Evolutionary conservation across 2,797 vertebrate genomes (phyloP).

Genomic region (Garrulus glandarius): DNA sequence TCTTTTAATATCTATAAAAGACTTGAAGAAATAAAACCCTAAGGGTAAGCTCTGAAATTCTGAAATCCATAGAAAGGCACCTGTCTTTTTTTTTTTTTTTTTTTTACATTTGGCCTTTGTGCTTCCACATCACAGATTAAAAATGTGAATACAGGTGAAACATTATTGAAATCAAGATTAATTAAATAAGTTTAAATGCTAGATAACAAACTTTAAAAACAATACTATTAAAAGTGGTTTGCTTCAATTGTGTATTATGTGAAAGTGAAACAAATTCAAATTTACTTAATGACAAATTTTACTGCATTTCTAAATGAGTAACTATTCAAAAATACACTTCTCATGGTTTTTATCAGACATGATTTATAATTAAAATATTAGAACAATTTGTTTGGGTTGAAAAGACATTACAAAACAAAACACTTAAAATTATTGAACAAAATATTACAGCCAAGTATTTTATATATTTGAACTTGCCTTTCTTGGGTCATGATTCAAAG

Average conservation of each 20-base stretch:
- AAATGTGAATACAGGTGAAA: slow-evolving; percentile 61
- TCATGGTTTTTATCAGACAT: slow-evolving; percentile 52
- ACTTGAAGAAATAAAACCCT: slow-evolving; percentile 11
- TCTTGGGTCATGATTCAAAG: slow-evolving; percentile 59
- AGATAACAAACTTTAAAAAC: slow-evolving; percentile 38
- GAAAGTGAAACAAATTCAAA: slow-evolving; percentile 51
- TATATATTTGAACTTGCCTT: slow-evolving; percentile 62
- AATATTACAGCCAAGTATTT: slow-evolving; percentile 66
- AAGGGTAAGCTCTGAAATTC: slow-evolving; percentile 1
- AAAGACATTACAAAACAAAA: slow-evolving; percentile 72
- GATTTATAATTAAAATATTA: slow-evolving; percentile 57
- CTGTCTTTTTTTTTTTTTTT: neutral
- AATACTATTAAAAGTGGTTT: slow-evolving; percentile 24
- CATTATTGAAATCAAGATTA: slow-evolving; percentile 41
- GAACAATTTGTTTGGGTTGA: slow-evolving; percentile 48
- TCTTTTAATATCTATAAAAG: slow-evolving; percentile 57
- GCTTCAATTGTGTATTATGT: neutral
- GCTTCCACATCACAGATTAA: slow-evolving; percentile 49
- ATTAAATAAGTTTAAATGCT: slow-evolving; percentile 45
- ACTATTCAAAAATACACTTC: slow-evolving; percentile 67
- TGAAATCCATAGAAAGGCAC: slow-evolving; percentile 45
- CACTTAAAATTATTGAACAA: slow-evolving; percentile 50
- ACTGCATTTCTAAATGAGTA: slow-evolving; percentile 57
- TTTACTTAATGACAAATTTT: slow-evolving; percentile 56
- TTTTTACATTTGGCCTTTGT: slow-evolving; percentile 40